Conservation (phyloP, 1,140 invertebrate species). For the Vanessa atalanta region DNA sequence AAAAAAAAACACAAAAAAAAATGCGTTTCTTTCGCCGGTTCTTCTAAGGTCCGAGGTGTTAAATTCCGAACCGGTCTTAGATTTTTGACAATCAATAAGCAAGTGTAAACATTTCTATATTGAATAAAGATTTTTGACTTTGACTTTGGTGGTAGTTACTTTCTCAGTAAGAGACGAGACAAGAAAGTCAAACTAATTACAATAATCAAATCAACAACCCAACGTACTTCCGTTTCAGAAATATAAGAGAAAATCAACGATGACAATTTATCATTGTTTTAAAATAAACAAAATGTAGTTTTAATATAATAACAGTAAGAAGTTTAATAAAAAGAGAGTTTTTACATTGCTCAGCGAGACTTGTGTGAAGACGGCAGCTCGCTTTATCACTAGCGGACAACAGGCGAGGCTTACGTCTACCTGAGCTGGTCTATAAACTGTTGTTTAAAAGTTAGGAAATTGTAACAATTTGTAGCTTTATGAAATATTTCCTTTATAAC, state of each 20-base stretch:
- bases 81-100: too few species aligned
- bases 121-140: too few species aligned
- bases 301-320: background rate
- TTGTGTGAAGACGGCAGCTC: constrained; percentile 53
- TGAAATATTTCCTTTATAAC: constrained; percentile 13
- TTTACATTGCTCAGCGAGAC: constrained; percentile 24
- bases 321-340: background rate
- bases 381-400: constrained; percentile 74
- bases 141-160: too few species aligned
- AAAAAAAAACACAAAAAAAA: too few species aligned
- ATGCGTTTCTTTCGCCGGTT: too few species aligned
- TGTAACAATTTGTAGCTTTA: constrained; percentile 28
- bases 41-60: too few species aligned
- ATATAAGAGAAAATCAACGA: too few species aligned
- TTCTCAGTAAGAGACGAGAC: too few species aligned
- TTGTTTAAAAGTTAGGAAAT: constrained; percentile 32
- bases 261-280: background rate
- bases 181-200: background rate
- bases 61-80: too few species aligned
- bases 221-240: too few species aligned
- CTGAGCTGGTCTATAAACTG: constrained; percentile 42
- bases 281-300: background rate
- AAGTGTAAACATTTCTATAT: too few species aligned
- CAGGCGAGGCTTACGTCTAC: constrained; percentile 56
- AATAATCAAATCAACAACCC: too few species aligned